Evolutionary conservation across 2,888 invertebrate species (phyloP).

Genomic region (Zelleria hepariella): DNA sequence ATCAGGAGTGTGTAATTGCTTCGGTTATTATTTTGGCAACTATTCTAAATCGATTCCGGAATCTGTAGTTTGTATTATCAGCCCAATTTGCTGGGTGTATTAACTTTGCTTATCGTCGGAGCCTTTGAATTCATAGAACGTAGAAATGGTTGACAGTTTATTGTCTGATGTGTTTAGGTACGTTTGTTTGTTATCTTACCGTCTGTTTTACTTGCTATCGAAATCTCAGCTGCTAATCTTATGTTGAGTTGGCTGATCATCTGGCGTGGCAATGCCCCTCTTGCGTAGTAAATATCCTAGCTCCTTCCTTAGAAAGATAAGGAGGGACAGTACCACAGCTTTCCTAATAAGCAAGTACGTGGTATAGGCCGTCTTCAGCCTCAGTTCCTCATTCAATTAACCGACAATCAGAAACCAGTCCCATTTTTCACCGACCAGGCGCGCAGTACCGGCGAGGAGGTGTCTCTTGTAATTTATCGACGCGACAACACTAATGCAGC

Average conservation of each 20-base stretch:
- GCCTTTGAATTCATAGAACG: neutral
- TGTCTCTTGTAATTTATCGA: slow-evolving; percentile 56
- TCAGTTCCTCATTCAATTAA: neutral
- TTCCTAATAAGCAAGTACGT: too few relatives aligned
- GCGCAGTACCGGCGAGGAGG: slow-evolving; percentile 50
- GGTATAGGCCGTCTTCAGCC: too few relatives aligned
- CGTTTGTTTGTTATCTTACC: too few relatives aligned
- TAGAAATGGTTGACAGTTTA: too few relatives aligned
- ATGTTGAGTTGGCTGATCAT: too few relatives aligned
- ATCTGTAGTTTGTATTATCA: neutral
- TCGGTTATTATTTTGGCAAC: neutral
- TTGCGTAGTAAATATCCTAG: too few relatives aligned
- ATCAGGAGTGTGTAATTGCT: neutral
- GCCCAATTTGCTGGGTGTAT: neutral
- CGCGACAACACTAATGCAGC: slow-evolving; percentile 63
- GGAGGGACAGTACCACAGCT: too few relatives aligned
- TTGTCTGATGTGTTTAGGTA: too few relatives aligned
- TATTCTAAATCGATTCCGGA: neutral
- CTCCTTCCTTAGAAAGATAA: too few relatives aligned
- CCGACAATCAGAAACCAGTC: neutral
- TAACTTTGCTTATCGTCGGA: neutral
- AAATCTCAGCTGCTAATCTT: too few relatives aligned
- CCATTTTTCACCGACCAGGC: slow-evolving; percentile 8
- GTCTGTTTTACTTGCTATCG: too few relatives aligned
- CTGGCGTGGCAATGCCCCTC: too few relatives aligned